Evolutionary conservation across 2,888 invertebrate genomes (phyloP), one percentile per base, ranked within the genome.

Genomic region (Lissonota sp.): DNA sequence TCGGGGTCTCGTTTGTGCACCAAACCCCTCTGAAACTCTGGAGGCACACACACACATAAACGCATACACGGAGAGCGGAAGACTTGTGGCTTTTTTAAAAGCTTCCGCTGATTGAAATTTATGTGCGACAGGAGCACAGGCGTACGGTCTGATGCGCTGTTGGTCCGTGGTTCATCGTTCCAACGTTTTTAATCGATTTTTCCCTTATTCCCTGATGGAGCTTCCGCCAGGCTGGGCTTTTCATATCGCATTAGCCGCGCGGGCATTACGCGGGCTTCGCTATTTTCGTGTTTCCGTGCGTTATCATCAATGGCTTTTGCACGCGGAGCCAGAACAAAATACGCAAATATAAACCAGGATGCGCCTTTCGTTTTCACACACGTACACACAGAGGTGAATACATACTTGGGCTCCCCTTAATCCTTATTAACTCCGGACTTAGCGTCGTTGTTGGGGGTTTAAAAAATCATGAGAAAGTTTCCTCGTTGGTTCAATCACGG

Each of bases 51-150:
- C n/a, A n/a, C n/a, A n/a, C n/a, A n/a, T n/a, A n/a, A n/a, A n/a
- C n/a, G n/a, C n/a, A n/a, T n/a, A 12, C 12, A 16, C 12, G 5
- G 6, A n/a, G n/a, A n/a, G n/a, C n/a, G n/a, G n/a, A n/a, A n/a
- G n/a, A n/a, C n/a, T n/a, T 57, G 58, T n/a, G 49, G 57, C 39
- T 57, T 58, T 79, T 78, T 82, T 83, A 76, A 70, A 81, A 81
- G 79, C 72, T 76, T 62, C 66, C 58, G 60, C 57, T 83, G 79
- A 83, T 83, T 79, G 83, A 81, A 83, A 83, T 83, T 83, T 83
- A 81, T 81, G 79, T 62, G 75, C 83, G 63, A 79, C 79, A 80
- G 64, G 63, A n/a, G n/a, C n/a, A 69, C 10, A 51, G 44, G n/a
- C n/a, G n/a, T n/a, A n/a, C n/a, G 55, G 39, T 53, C n/a, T n/a